These are phyloP conservation scores for Alauda arvensis DNA, from an alignment of 2,797 vertebrate genomes.

Conservation along the genomic window DNA sequence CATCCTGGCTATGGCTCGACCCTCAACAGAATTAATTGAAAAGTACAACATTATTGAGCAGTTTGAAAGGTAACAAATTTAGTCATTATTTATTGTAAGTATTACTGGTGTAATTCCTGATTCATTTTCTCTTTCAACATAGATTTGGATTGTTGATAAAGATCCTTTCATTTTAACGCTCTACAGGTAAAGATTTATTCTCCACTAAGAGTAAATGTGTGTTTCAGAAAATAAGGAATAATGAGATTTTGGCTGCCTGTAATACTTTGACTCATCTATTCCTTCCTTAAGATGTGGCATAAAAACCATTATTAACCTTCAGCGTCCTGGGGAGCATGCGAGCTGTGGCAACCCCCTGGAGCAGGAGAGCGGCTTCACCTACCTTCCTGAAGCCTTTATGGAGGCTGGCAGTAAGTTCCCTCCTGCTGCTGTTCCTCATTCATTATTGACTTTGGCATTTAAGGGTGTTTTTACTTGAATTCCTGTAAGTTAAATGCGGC, in stretches of 20 bases:
- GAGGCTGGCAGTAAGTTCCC: constrained; percentile 89
- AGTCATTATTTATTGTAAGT: neutral
- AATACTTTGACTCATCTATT: constrained; percentile 44
- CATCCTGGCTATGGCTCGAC: constrained; percentile 94
- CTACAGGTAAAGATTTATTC: constrained; percentile 32
- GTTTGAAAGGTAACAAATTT: constrained; percentile 81
- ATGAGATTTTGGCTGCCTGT: constrained; percentile 21
- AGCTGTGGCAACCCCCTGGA: constrained; percentile 94
- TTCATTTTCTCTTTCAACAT: constrained; percentile 5
- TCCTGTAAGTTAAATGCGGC: neutral
- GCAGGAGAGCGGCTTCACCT: constrained; percentile 91
- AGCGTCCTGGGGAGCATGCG: constrained; percentile 93
- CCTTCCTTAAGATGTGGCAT: constrained; percentile 80
- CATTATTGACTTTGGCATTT: constrained; percentile 49
- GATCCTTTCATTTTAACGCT: constrained; percentile 35
- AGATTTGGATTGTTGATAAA: constrained; percentile 37
- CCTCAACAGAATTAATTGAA: constrained; percentile 91
- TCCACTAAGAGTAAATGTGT: constrained; percentile 9
- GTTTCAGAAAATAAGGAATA: constrained; percentile 9
- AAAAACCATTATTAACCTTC: constrained; percentile 95
- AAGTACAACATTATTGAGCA: constrained; percentile 91
- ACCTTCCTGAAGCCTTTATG: constrained; percentile 94
- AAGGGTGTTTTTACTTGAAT: constrained; percentile 18
- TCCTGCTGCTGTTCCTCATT: constrained; percentile 48
- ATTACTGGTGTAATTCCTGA: neutral